Evolutionary conservation across 1,140 invertebrate genomes (phyloP).

Genomic region (Zaprionus ornatus): DNA sequence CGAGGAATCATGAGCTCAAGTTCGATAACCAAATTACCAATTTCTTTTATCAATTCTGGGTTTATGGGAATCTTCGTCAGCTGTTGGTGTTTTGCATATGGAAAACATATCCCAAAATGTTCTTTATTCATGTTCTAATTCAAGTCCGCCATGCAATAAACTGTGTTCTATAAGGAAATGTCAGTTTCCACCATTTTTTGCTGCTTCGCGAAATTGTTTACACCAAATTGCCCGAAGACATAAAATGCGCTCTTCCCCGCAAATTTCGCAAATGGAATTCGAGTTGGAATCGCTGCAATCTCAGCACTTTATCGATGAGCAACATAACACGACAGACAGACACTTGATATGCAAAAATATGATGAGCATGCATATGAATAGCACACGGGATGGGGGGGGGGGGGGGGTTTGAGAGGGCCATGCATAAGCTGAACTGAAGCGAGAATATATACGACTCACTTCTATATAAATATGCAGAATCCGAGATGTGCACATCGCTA

Average conservation of each 20-base stretch:
- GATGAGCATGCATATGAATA: slow-evolving; percentile 64
- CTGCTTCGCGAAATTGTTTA: slow-evolving; percentile 25
- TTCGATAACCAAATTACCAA: neutral
- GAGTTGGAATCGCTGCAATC: slow-evolving; percentile 50
- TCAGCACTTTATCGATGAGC: slow-evolving; percentile 47
- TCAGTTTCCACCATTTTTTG: slow-evolving; percentile 3
- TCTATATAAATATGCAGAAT: slow-evolving; percentile 62
- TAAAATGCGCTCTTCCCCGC: neutral
- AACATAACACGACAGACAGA: slow-evolving; percentile 29
- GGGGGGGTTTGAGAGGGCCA: slow-evolving; percentile 41
- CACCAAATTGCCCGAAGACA: slow-evolving; percentile 21
- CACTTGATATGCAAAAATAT: slow-evolving; percentile 71
- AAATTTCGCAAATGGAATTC: slow-evolving; percentile 20
- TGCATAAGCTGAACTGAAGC: slow-evolving; percentile 66
- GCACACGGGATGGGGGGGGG: neutral
- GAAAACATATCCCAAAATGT: neutral
- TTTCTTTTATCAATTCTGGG: neutral
- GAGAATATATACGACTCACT: slow-evolving; percentile 44
- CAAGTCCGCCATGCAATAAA: neutral
- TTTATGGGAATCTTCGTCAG: neutral
- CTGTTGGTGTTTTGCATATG: neutral
- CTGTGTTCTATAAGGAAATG: neutral
- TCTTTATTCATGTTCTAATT: neutral
- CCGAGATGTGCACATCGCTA: slow-evolving; percentile 49
- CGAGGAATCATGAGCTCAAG: neutral